Percentiles rank a stretch among this genome's conserved stretches.
phyloP scores from a whole-genome alignment of 2,797 vertebrate genomes.

The Amphiprion clarkii region DNA sequence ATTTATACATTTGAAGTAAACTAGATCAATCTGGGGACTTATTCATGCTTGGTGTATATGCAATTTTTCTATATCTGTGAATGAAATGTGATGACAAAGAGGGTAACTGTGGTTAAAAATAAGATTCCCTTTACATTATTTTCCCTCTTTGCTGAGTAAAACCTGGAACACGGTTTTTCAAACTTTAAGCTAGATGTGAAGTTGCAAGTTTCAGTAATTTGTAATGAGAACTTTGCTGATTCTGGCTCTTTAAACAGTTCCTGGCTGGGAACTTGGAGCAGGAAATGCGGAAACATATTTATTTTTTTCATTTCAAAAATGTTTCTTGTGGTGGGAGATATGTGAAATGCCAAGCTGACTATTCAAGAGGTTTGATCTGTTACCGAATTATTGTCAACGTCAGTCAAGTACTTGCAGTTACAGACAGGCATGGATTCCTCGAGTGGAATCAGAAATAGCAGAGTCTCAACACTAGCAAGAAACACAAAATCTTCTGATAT shows the following conservation, averaged over 20 bases:
- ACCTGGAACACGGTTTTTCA: neutral
- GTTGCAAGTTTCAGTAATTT: neutral
- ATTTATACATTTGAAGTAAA: too few species aligned
- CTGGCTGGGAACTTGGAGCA: neutral
- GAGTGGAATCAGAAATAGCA: constrained; percentile 8
- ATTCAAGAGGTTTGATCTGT: neutral
- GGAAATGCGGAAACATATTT: neutral
- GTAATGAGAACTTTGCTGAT: neutral
- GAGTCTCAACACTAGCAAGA: constrained; percentile 9
- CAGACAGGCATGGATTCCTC: neutral
- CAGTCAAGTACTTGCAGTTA: constrained; percentile 5
- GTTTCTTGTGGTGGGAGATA: neutral
- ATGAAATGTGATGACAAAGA: too few species aligned
- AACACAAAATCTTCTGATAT: constrained; percentile 17
- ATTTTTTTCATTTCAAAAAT: neutral
- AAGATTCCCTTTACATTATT: too few species aligned
- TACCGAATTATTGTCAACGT: neutral
- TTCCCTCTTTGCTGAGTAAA: neutral
- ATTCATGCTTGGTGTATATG: too few species aligned
- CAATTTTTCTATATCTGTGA: too few species aligned
- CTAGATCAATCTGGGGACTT: too few species aligned
- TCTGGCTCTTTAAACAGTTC: neutral
- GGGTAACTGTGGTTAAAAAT: too few species aligned
- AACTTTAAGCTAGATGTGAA: neutral
- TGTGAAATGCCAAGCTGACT: neutral